Evolutionary conservation across 2,113 vertebrate genomes (phyloP).

Genomic region (Galemys pyrenaicus): DNA sequence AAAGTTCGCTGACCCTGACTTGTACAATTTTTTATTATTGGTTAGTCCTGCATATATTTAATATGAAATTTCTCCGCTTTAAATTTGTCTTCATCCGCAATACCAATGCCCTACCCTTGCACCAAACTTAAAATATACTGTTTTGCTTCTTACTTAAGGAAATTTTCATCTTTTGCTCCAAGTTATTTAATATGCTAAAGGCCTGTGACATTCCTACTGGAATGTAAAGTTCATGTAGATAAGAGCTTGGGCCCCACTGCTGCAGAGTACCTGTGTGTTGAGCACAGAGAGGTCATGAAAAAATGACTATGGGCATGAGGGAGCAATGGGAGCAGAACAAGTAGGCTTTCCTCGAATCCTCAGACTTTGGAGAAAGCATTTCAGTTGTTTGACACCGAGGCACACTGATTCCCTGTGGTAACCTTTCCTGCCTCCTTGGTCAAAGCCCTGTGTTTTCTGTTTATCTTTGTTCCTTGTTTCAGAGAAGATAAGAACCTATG

Average conservation of each 20-base stretch:
- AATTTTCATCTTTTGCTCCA: not conserved
- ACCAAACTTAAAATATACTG: not conserved
- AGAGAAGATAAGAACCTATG: not conserved
- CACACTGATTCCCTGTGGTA: not conserved
- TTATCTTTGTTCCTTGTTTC: not conserved
- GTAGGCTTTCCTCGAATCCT: not conserved
- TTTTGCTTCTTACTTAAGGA: not conserved
- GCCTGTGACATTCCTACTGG: not conserved
- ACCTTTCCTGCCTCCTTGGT: not conserved
- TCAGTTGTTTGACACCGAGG: not conserved
- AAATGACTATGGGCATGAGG: not conserved
- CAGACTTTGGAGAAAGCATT: not conserved
- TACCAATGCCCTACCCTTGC: accelerated
- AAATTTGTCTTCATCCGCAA: not conserved
- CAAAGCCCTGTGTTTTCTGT: not conserved
- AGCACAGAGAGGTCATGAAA: not conserved
- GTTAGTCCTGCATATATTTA: not conserved
- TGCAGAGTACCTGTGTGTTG: not conserved
- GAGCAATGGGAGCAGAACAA: not conserved
- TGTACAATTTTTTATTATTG: not conserved
- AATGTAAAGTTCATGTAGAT: not conserved
- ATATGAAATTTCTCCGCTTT: not conserved
- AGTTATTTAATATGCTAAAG: not conserved
- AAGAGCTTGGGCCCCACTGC: not conserved
- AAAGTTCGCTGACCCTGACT: not conserved